Evolutionary conservation across 1,140 invertebrate species (phyloP), one percentile per base, ranked within the genome.

Genomic region (Heliconius hermathena): DNA sequence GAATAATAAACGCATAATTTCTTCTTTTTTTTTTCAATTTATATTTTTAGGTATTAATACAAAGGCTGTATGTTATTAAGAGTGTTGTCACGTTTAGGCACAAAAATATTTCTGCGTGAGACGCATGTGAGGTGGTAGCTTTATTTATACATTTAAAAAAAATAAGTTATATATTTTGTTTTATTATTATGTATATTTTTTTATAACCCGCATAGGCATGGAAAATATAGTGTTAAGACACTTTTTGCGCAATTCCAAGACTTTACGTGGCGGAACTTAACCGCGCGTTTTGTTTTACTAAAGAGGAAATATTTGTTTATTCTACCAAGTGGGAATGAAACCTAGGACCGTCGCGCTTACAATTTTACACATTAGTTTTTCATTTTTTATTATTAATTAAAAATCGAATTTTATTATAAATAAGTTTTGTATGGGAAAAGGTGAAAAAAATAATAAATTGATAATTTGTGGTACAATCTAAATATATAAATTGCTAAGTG

Each of bases 41-140:
- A 26, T 54, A 20, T 29, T 26, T 36, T 18, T 49, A 54, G 18
- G 26, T 13, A 54, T 57, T 33, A 8, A 75, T 36, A 36, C 33
- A 36, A 33, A 75, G 52, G 74, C 46, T 52, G 74, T 60, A 66
- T 66, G 60, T 16, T 66, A 29, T 29, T 16, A 26, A 66, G 60
- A 22, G 26, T 22, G 60, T 66, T 66, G 60, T 66, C 60, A 66
- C 60, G 11, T 29, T 66, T 29, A 66, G 26, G 60, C 60, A 66
- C 60, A 66, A 66, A 66, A 22, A 16, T 66, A 16, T 66, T 66
- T 66, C 22, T 66, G 60, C 60, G 60, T 66, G 22, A 66, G 60
- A 66, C 60, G 60, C 60, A 66, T 13, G 26, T 29, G 60, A 29
- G 60, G 60, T 66, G 60, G 60, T 66, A 66, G 60, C 60, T 66